Percentiles rank a stretch among this genome's conserved stretches.
Evolutionary conservation across 2,888 invertebrate species (phyloP).

Genomic region (Callimorpha dominula): DNA sequence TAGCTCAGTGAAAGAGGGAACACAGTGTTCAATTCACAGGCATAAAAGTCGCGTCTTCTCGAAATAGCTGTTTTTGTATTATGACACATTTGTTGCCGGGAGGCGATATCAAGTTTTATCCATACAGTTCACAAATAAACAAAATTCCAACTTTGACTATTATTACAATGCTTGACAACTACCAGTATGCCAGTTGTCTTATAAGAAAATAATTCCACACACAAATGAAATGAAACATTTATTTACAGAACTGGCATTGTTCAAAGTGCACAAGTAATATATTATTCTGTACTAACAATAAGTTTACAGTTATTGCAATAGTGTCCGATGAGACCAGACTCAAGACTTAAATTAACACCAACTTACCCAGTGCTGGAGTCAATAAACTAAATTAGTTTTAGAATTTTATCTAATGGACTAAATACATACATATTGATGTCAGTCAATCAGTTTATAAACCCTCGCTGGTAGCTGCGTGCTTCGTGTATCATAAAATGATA

Average conservation of each 20-base stretch:
- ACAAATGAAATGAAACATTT: constrained; percentile 30
- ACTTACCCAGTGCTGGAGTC: constrained; percentile 48
- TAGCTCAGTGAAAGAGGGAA: no score
- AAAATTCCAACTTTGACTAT: background rate
- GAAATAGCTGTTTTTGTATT: no score
- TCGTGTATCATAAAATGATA: constrained; percentile 35
- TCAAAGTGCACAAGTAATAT: constrained; percentile 43
- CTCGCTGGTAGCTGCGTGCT: constrained; percentile 47
- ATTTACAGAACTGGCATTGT: constrained; percentile 50
- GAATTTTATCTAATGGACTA: constrained; percentile 76
- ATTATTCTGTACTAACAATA: constrained; percentile 40
- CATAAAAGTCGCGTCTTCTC: no score
- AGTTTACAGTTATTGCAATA: constrained; percentile 44
- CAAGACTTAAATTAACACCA: constrained; percentile 53
- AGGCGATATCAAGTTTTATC: background rate
- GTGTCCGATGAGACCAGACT: constrained; percentile 34
- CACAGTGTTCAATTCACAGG: no score
- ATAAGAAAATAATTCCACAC: constrained; percentile 1
- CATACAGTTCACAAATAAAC: background rate
- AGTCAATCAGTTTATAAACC: constrained; percentile 60
- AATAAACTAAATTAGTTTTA: constrained; percentile 43
- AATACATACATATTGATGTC: constrained; percentile 74
- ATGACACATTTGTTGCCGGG: no score
- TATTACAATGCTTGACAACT: constrained; percentile 14
- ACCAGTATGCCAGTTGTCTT: constrained; percentile 41